Base-by-base conservation (phyloP, 35 echinoderm and acorn worm genomes). In the Lytechinus pictus region DNA sequence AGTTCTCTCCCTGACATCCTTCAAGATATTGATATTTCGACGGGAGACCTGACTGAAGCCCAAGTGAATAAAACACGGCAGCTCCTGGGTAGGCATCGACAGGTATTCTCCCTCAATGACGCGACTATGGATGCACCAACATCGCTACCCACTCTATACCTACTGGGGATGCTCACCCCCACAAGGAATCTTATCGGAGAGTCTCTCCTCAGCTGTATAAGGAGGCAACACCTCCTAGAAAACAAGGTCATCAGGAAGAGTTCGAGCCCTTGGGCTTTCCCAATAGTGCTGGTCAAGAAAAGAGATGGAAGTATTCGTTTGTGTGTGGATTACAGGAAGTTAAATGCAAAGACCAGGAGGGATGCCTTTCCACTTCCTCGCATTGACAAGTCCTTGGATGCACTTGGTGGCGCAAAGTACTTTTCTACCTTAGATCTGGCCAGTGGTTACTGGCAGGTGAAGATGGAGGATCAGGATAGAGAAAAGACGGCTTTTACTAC, bases 401-500 rank as follows among this genome's bases (percentile, higher is more conserved):
- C 95, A 54, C 92, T 95, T 66, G 92, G 93, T 57, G 54, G 61
- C 4, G 87, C 87, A 79, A 9, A 52, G 72, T 86, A 89, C 4
- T 54, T 96, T 21, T 95, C 96, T 7, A 95, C 96, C 8, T 72
- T 97, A 29, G 94, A 92, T 79, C 57, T 97, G 16, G 3, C 89
- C 11, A 91, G 89, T 44, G 89, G 89, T 21, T 91, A 91, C 29
- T 91, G 89, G 89, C 89, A 91, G 29, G 94, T 96, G 9, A 61
- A 97, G 61, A 55, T 95, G 10, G 86, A 86, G 52, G 96, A 97
- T 27, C 29, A 95, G 54, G 96, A 95, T 56, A 95, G 91, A 52
- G 8, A 53, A 28, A 97, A 95, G 94, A 97, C 96, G 16, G 96
- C 96, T 21, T 95, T 97, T 28, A 95, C 86, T 3, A 95, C 55